These are phyloP conservation scores for Spatulosminthurus flaviceps DNA, from an alignment of 2,888 invertebrate genomes.

Conservation along the genomic window DNA sequence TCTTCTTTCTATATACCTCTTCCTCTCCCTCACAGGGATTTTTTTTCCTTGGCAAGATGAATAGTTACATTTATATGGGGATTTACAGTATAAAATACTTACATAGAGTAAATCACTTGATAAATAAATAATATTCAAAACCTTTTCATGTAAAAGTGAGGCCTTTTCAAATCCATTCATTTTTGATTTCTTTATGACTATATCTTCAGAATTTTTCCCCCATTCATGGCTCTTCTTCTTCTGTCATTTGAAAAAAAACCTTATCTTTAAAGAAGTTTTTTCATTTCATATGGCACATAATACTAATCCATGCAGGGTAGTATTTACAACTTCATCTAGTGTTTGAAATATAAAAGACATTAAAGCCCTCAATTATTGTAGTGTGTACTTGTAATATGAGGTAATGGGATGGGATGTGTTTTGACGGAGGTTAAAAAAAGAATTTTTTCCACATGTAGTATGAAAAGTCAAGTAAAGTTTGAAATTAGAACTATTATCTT, in stretches of 20 bases:
- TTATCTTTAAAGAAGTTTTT: too few species aligned
- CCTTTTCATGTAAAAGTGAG: not conserved
- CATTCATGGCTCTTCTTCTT: not conserved
- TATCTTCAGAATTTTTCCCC: not conserved
- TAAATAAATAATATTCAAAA: conserved; percentile 11
- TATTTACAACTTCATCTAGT: too few species aligned
- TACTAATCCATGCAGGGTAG: too few species aligned
- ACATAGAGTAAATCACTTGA: not conserved
- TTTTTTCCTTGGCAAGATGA: conserved; percentile 18
- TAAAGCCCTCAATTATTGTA: too few species aligned
- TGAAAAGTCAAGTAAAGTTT: not conserved
- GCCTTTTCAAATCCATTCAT: conserved; percentile 16
- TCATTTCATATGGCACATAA: too few species aligned
- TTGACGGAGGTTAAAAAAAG: not conserved
- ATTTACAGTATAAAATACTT: not conserved
- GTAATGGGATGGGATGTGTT: too few species aligned
- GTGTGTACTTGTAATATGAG: too few species aligned
- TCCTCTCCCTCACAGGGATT: not conserved
- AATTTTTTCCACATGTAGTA: not conserved
- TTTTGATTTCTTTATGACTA: conserved; percentile 28
- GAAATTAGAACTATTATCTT: not conserved
- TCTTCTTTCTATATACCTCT: not conserved
- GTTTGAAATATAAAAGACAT: too few species aligned
- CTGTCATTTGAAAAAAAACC: too few species aligned
- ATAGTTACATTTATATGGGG: not conserved